Evolutionary conservation across 2,888 invertebrate species (phyloP).

Genomic region (Quadroppia sp.): DNA sequence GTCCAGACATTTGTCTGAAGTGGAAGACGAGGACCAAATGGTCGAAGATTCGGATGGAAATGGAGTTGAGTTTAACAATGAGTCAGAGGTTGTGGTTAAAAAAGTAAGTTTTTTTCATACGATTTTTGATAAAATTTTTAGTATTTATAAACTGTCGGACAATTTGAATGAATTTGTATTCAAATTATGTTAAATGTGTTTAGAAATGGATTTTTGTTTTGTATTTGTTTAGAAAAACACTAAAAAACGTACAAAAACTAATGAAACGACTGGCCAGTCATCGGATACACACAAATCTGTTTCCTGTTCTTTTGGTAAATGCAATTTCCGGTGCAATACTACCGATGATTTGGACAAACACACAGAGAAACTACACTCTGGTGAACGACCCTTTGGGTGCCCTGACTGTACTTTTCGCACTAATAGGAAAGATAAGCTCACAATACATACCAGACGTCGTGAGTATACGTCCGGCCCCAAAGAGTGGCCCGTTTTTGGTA

Average conservation of each 20-base stretch:
- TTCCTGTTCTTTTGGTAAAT: conserved; percentile 13
- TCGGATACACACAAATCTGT: not conserved
- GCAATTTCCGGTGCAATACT: conserved; percentile 17
- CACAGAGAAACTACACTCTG: conserved; percentile 58
- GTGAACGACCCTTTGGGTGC: conserved; percentile 63
- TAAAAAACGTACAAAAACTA: not conserved
- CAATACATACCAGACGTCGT: conserved; percentile 47
- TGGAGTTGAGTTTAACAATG: not conserved
- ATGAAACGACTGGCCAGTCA: not conserved
- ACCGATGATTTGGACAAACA: not conserved
- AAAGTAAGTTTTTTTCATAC: too few species aligned
- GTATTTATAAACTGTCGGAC: too few species aligned
- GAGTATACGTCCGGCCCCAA: not conserved
- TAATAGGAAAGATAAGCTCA: conserved; percentile 47
- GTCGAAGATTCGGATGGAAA: not conserved
- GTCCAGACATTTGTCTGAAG: not conserved
- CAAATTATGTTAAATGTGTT: too few species aligned
- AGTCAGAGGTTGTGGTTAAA: not conserved
- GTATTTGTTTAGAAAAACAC: not conserved
- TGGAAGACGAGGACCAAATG: not conserved
- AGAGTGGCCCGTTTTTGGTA: too few species aligned
- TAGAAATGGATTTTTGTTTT: not conserved
- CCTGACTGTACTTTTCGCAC: conserved; percentile 46
- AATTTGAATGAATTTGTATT: too few species aligned
- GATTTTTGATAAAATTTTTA: too few species aligned